phyloP scores from a whole-genome alignment of 2,888 invertebrate species.

The Metallyticus violacea region DNA sequence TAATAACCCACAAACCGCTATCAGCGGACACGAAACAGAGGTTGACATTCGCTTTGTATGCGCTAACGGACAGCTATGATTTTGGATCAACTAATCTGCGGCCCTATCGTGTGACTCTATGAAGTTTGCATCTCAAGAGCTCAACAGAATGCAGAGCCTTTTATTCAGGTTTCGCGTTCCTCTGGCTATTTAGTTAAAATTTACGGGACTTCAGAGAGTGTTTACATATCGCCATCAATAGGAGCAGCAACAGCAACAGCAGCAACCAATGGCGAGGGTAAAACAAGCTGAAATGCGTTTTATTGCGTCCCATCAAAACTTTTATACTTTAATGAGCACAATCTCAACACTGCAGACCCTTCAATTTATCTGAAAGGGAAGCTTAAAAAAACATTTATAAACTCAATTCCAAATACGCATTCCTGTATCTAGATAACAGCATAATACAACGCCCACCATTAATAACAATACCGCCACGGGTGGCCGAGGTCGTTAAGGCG shows the following conservation, averaged over 20 bases:
- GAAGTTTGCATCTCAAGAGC: background rate
- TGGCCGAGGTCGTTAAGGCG: too few species aligned
- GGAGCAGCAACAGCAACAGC: background rate
- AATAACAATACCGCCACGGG: too few species aligned
- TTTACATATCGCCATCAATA: background rate
- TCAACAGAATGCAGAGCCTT: background rate
- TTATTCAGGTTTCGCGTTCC: background rate
- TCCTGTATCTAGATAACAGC: too few species aligned
- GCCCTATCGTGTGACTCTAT: background rate
- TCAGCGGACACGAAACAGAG: background rate
- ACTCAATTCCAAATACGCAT: too few species aligned
- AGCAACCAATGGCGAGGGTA: background rate
- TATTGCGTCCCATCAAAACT: background rate
- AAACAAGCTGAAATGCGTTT: background rate
- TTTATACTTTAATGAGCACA: background rate
- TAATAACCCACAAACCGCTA: background rate
- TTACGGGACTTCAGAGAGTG: too few species aligned
- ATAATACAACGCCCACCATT: too few species aligned
- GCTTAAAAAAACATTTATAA: too few species aligned
- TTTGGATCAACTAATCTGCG: background rate
- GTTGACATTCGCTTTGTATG: too few species aligned
- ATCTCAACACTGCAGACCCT: background rate
- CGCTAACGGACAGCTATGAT: too few species aligned
- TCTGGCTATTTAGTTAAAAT: background rate
- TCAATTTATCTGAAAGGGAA: too few species aligned